These are phyloP conservation scores for Muricea muricata DNA, from an alignment of 92 coral and sea anemone genomes.

Conservation along the genomic window DNA sequence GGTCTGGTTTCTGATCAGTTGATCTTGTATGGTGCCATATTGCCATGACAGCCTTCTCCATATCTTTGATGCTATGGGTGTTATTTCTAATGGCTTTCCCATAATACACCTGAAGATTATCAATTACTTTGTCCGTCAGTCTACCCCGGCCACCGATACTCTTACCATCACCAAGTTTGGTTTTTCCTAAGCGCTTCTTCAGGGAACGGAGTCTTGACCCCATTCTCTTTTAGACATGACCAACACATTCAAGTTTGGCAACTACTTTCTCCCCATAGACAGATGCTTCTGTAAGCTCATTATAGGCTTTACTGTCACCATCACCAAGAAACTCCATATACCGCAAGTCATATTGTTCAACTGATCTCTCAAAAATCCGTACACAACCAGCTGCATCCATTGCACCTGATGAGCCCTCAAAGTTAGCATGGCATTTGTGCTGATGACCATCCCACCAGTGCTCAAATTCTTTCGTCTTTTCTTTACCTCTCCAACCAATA, in stretches of 20 bases:
- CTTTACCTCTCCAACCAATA: slow-evolving; percentile 50
- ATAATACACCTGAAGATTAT: slow-evolving; percentile 56
- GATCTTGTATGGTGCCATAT: slow-evolving; percentile 59
- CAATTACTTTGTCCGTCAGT: slow-evolving; percentile 39
- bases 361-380: slow-evolving; percentile 43
- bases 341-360: slow-evolving; percentile 35
- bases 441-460: slow-evolving; percentile 70
- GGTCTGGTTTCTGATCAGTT: slow-evolving; percentile 55
- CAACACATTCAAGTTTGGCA: slow-evolving; percentile 60
- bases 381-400: slow-evolving; percentile 63
- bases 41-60: slow-evolving; percentile 63
- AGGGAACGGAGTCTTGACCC: slow-evolving; percentile 59
- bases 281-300: slow-evolving; percentile 39
- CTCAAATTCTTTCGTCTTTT: slow-evolving; percentile 51
- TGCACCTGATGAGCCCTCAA: no score
- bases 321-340: slow-evolving; percentile 62
- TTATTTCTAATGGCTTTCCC: no score
- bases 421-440: slow-evolving; percentile 45
- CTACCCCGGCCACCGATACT: slow-evolving; percentile 62
- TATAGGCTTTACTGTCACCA: slow-evolving; percentile 60
- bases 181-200: slow-evolving; percentile 49
- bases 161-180: slow-evolving; percentile 55
- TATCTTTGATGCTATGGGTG: slow-evolving; percentile 40
- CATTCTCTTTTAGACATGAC: slow-evolving; percentile 54
- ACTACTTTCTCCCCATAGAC: slow-evolving; percentile 58